Evolutionary conservation across 2,113 vertebrate species (phyloP).

Genomic region (Plectropomus leopardus): DNA sequence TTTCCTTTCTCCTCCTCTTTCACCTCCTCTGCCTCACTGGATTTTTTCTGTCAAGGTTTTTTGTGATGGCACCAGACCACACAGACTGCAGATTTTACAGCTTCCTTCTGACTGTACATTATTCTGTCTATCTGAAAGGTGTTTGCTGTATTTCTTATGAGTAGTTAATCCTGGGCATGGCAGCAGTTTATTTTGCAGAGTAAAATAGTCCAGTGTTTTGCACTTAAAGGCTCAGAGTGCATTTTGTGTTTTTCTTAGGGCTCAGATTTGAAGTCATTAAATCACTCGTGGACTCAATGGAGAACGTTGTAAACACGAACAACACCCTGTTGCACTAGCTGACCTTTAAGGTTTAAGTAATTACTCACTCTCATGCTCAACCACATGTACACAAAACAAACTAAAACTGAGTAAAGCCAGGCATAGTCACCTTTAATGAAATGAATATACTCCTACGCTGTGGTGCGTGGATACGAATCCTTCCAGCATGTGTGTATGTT

Average conservation of each 20-base stretch:
- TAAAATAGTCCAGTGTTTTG: constrained; percentile 72
- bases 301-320: constrained; percentile 74
- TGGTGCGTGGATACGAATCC: constrained; percentile 26
- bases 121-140: constrained; percentile 80
- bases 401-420: constrained; percentile 63
- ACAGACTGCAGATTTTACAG: constrained; percentile 80
- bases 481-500: constrained; percentile 12
- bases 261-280: constrained; percentile 75
- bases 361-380: constrained; percentile 61
- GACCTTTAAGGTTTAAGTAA: constrained; percentile 65
- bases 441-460: constrained; percentile 23
- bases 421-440: constrained; percentile 38
- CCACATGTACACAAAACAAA: constrained; percentile 53
- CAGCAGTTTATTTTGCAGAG: constrained; percentile 59
- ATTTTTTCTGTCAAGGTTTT: constrained; percentile 57
- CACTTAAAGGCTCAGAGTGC: constrained; percentile 69
- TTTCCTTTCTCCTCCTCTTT: constrained; percentile 24
- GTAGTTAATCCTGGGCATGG: constrained; percentile 73
- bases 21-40: constrained; percentile 49
- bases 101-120: constrained; percentile 73
- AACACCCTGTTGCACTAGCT: constrained; percentile 67
- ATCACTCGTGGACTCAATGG: constrained; percentile 69
- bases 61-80: constrained; percentile 85
- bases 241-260: constrained; percentile 53
- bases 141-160: constrained; percentile 77